Conservation (phyloP, 2,113 vertebrate genomes). For the Passer montanus region DNA sequence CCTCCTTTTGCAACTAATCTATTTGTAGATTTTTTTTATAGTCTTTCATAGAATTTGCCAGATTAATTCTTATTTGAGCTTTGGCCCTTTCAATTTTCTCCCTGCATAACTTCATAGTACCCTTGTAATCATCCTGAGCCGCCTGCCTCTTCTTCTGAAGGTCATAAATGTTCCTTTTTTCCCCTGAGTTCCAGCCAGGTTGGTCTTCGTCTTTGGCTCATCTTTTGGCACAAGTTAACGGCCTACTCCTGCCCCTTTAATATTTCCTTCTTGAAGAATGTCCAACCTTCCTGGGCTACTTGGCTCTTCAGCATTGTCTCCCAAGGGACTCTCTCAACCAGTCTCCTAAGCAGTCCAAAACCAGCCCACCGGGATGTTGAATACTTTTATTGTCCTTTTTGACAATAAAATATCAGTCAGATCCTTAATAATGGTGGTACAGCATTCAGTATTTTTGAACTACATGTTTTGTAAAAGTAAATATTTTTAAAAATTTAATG, state of each 20-base stretch:
- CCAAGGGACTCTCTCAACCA: not conserved
- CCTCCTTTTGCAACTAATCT: not conserved
- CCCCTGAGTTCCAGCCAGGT: not conserved
- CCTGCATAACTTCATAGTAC: not conserved
- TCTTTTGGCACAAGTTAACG: not conserved
- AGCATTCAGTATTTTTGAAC: not conserved
- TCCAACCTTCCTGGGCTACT: not conserved
- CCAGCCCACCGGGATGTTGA: not conserved
- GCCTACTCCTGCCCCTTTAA: not conserved
- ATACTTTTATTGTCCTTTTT: not conserved
- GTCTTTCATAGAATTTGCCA: not conserved
- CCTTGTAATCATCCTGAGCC: not conserved
- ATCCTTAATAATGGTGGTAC: not conserved
- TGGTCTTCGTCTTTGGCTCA: accelerated
- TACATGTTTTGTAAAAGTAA: not conserved
- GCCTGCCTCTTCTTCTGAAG: not conserved
- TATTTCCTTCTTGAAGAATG: not conserved
- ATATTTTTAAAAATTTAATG: not conserved
- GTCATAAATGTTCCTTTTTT: not conserved
- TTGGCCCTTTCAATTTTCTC: not conserved
- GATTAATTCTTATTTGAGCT: not conserved
- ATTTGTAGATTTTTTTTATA: not conserved
- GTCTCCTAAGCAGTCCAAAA: not conserved
- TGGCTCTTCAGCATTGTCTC: not conserved
- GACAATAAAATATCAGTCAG: not conserved